Evolutionary conservation across 2,113 vertebrate genomes (phyloP).

Genomic region (Dicrurus megarhynchus): DNA sequence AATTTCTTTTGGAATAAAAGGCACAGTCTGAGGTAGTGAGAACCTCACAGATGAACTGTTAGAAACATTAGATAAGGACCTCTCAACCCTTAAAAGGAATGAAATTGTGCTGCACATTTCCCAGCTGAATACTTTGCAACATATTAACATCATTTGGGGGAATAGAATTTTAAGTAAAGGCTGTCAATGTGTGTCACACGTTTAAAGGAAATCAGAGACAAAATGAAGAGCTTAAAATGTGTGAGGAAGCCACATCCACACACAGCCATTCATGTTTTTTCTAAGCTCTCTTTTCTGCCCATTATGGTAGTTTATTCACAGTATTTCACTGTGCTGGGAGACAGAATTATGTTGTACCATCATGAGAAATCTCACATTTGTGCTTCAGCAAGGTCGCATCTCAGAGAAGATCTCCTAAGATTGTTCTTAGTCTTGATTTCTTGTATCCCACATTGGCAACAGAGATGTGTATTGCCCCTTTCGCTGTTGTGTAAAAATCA

Average conservation of each 20-base stretch:
- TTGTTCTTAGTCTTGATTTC: neutral
- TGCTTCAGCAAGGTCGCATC: neutral
- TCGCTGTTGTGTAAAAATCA: neutral
- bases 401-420: neutral
- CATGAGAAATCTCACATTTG: neutral
- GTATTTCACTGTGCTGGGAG: neutral
- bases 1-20: constrained; percentile 64
- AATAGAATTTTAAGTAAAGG: constrained; percentile 35
- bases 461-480: neutral
- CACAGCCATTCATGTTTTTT: neutral
- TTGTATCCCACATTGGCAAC: neutral
- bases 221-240: neutral
- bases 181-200: neutral
- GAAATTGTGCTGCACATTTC: constrained; percentile 40
- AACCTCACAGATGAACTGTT: constrained; percentile 37
- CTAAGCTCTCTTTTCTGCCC: neutral
- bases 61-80: constrained; percentile 57
- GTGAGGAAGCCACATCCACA: neutral
- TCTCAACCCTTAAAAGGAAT: constrained; percentile 50
- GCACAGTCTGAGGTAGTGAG: neutral
- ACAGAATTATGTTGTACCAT: neutral
- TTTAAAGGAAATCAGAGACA: constrained; percentile 4
- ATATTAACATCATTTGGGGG: constrained; percentile 45
- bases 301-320: neutral
- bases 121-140: constrained; percentile 34